Evolutionary conservation across 1,140 invertebrate genomes (phyloP).

Genomic region (Ctenoplectra terminalis): DNA sequence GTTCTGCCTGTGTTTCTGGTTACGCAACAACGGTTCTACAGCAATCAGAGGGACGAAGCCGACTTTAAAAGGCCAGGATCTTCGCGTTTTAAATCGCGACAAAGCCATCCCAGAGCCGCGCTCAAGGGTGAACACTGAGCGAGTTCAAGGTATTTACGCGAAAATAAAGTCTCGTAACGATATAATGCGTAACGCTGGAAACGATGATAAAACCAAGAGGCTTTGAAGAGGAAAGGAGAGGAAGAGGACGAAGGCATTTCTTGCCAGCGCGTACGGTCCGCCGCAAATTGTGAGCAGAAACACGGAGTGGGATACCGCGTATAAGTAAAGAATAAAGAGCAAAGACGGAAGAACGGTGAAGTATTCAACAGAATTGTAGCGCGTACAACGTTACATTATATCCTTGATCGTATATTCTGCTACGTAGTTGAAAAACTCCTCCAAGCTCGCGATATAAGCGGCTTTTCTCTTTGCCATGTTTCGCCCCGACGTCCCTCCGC

Average conservation of each 20-base stretch:
- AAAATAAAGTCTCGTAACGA: conserved; percentile 44
- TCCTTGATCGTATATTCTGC: conserved; percentile 51
- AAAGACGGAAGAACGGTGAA: conserved; percentile 50
- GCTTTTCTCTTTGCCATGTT: conserved; percentile 54
- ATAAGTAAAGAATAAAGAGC: conserved; percentile 53
- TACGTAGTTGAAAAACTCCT: conserved; percentile 51
- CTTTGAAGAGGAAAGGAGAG: neutral
- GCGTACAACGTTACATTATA: conserved; percentile 52
- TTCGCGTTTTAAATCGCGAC: conserved; percentile 9
- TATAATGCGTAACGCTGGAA: conserved; percentile 43
- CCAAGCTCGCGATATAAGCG: conserved; percentile 45
- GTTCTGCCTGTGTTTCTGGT: neutral
- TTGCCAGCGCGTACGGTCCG: conserved; percentile 3
- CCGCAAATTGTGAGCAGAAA: conserved; percentile 38
- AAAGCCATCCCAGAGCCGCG: neutral
- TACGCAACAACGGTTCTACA: neutral
- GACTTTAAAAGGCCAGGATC: conserved; percentile 8
- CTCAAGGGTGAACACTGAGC: conserved; percentile 6
- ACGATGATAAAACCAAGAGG: conserved; percentile 32
- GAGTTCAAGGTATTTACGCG: conserved; percentile 35
- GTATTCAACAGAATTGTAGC: conserved; percentile 54
- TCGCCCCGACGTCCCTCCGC: conserved; percentile 39
- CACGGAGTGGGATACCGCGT: neutral
- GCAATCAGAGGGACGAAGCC: neutral
- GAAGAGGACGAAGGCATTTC: conserved; percentile 6